Percentiles rank a stretch among this genome's conserved stretches.
These are phyloP conservation scores for Hormiphora californensis DNA, from an alignment of 37 sponge, comb jelly and placozoan species.

Conservation along the genomic window DNA sequence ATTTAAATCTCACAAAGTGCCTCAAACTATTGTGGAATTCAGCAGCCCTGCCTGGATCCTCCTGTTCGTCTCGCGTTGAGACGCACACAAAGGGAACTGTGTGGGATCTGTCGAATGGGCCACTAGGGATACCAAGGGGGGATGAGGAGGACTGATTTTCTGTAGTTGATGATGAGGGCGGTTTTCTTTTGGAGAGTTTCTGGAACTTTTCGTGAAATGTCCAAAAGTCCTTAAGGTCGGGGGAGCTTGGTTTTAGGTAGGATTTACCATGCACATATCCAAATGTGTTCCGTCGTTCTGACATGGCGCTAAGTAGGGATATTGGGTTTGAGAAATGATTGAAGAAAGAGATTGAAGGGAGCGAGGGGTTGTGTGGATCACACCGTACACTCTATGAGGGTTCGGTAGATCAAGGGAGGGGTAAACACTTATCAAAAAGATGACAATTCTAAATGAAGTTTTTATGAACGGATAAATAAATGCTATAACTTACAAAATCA, in stretches of 20 bases:
- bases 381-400: too few relatives aligned
- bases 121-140: not conserved
- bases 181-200: not conserved
- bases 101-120: conserved; percentile 13
- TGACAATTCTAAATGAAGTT: too few relatives aligned
- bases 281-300: too few relatives aligned
- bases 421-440: too few relatives aligned
- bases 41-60: not conserved
- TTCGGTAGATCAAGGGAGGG: too few relatives aligned
- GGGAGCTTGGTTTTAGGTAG: conserved; percentile 28
- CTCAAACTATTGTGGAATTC: conserved; percentile 8
- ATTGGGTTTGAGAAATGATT: too few relatives aligned
- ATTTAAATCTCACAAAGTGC: conserved; percentile 22
- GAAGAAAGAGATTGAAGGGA: too few relatives aligned
- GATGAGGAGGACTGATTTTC: too few relatives aligned
- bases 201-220: conserved; percentile 28
- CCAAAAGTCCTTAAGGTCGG: conserved; percentile 12
- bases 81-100: conserved; percentile 40
- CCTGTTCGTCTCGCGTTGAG: not conserved
- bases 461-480: too few relatives aligned
- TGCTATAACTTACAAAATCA: too few relatives aligned
- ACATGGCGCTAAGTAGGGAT: too few relatives aligned
- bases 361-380: too few relatives aligned
- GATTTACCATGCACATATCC: not conserved
- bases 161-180: not conserved